Base-by-base conservation (phyloP, 1,140 invertebrate species). In the Drosophila malerkotliana region DNA sequence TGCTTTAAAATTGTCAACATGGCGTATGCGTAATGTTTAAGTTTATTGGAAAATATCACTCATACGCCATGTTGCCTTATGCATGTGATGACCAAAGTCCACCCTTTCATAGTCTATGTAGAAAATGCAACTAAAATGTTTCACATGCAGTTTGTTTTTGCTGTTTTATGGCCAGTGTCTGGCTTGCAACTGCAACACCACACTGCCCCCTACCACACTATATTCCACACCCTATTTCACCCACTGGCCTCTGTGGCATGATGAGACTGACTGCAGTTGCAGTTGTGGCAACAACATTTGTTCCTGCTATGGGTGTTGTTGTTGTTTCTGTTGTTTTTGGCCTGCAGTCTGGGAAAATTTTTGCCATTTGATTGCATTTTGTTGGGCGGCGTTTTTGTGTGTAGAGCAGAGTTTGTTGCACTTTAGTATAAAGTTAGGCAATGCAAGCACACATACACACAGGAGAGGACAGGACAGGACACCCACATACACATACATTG, bases 111-210 rank as follows among this genome's bases (percentile, higher is more conserved):
- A 56, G 69, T 67, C 69, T 77, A 85, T 87, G 78, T 85, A 87
- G 82, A 87, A 85, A 87, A 87, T 85, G 82, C 82, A 85, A 85
- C 82, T 85, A 85, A 85, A 85, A 85, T 85, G 82, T 74, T 85
- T 87, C 73, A 69, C 66, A 76, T 75, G 69, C 73, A 87, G 63
- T 72, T 81, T 87, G 84, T 87, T 87, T 77, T 77, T 77, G 82
- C 83, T 68, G 61, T 78, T 81, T 85, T 87, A 87, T 80, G 72
- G 73, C 32, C 72, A 68, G 68, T 66, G 68, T 72, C 67, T 77
- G 78, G 81, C 39, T 78, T 61, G 60, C 34, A 55, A 54, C 44
- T 24, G 28, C 58, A 30, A 10, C 44, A 26, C 9, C 26, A 45
- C 32, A 24, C 7, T 21, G 7, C 18, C 18, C 18, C 39, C 15